Evolutionary conservation across 2,113 vertebrate genomes (phyloP).

Genomic region (Burhinus oedicnemus): DNA sequence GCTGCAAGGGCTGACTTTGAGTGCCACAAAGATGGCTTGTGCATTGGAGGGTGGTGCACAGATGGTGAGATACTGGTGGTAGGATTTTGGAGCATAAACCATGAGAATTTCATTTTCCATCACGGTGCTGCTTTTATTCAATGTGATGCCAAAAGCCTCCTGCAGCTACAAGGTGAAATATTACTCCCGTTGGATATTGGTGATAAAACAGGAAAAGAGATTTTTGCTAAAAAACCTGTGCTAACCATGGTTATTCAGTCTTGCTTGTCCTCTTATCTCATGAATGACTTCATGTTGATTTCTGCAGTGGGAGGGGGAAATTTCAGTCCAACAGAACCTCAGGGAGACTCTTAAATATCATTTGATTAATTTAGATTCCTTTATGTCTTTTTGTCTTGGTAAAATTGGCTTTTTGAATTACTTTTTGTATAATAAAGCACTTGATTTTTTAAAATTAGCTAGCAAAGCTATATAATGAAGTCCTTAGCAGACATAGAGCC

Average conservation of each 20-base stretch:
- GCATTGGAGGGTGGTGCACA: not conserved
- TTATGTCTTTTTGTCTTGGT: not conserved
- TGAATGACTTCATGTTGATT: not conserved
- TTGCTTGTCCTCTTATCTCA: not conserved
- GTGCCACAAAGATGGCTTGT: not conserved
- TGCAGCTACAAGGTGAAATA: not conserved
- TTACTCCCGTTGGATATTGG: not conserved
- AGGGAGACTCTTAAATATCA: not conserved
- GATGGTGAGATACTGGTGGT: not conserved
- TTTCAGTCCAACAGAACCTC: not conserved
- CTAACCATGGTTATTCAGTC: not conserved
- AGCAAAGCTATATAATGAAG: not conserved
- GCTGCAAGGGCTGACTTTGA: not conserved
- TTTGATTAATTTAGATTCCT: not conserved
- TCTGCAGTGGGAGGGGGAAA: not conserved
- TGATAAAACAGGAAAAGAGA: not conserved
- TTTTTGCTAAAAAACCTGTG: not conserved
- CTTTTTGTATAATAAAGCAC: not conserved
- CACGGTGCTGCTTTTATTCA: not conserved
- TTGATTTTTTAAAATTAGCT: not conserved
- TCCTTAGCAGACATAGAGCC: not conserved
- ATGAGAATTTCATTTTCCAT: not conserved
- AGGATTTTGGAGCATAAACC: not conserved
- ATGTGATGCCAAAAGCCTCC: not conserved
- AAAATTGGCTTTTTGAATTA: not conserved